These are phyloP conservation scores for Microplitis demolitor DNA, from an alignment of 1,140 invertebrate genomes.

Conservation along the genomic window DNA sequence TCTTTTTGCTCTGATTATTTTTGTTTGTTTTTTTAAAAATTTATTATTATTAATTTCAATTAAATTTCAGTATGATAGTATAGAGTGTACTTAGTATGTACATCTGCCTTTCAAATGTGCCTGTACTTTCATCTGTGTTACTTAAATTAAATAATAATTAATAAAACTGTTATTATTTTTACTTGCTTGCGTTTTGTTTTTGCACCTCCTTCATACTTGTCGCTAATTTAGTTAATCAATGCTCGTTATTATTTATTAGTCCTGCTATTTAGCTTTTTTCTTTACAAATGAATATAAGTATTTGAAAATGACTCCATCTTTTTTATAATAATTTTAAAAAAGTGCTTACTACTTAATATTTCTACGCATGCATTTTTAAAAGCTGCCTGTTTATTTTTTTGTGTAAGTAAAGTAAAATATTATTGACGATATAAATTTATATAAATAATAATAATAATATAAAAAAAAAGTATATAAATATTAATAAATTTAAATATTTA, in stretches of 20 bases:
- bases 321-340: too few species aligned
- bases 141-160: constrained; percentile 42
- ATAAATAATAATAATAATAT: background rate
- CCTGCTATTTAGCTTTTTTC: background rate
- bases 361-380: constrained; percentile 14
- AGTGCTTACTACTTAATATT: background rate
- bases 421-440: background rate
- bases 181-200: constrained; percentile 50
- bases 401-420: constrained; percentile 11
- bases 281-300: background rate
- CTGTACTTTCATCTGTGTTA: constrained; percentile 50
- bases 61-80: background rate
- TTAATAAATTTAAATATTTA: background rate
- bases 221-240: constrained; percentile 32
- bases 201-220: constrained; percentile 36
- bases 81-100: constrained; percentile 3
- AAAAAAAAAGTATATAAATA: background rate
- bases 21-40: background rate
- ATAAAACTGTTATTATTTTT: constrained; percentile 57
- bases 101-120: constrained; percentile 37
- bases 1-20: background rate
- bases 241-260: constrained; percentile 22
- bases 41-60: background rate
- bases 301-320: too few species aligned
- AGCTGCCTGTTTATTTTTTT: background rate